Percentiles rank a stretch among this genome's conserved stretches.
phyloP scores from a whole-genome alignment of 2,797 vertebrate species.

The Eulemur coronatus region DNA sequence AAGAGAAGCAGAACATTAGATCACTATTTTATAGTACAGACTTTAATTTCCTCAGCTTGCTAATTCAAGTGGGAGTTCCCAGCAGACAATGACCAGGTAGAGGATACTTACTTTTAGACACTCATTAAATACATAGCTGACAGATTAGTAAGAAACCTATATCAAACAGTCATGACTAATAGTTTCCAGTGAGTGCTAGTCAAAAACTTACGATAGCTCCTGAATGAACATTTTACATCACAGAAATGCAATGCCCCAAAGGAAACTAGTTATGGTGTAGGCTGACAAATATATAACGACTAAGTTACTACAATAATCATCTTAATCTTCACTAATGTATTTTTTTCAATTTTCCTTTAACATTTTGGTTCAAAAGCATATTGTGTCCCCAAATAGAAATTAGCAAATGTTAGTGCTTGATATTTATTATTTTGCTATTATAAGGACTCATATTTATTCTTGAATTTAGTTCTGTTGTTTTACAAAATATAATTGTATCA shows the following conservation, averaged over 20 bases:
- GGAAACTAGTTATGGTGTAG: neutral
- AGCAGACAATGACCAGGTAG: neutral
- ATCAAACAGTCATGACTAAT: neutral
- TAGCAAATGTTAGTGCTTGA: neutral
- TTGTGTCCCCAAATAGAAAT: neutral
- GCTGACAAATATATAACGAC: too few species aligned
- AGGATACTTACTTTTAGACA: neutral
- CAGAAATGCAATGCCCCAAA: neutral
- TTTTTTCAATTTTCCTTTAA: neutral
- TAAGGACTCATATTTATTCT: neutral
- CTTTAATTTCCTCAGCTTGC: neutral
- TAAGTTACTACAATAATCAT: neutral
- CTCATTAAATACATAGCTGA: neutral
- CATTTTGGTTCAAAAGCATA: neutral
- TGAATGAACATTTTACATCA: neutral
- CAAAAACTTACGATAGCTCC: neutral
- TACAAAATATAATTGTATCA: neutral
- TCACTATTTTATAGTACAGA: neutral
- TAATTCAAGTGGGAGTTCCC: neutral
- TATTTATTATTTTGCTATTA: neutral
- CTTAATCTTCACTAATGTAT: neutral
- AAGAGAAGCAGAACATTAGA: neutral
- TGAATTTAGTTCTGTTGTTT: neutral
- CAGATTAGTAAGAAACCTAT: neutral
- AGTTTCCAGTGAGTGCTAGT: neutral